A percentile compares a stretch with the other conserved stretches of the same genome.
These are phyloP conservation scores for Nudaria mundana DNA, from an alignment of 2,888 invertebrate species.

Conservation along the genomic window DNA sequence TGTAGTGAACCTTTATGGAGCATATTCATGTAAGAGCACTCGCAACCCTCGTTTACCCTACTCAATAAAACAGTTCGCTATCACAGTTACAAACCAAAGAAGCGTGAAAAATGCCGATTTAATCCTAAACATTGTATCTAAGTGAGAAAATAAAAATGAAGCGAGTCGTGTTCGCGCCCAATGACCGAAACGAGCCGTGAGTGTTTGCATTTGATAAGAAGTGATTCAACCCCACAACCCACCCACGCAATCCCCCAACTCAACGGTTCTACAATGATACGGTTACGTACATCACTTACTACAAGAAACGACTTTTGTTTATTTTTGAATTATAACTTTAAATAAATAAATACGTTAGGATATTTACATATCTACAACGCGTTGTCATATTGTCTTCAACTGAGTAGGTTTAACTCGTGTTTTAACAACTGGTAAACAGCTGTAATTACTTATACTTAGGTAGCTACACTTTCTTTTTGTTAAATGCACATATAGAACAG, in stretches of 20 bases:
- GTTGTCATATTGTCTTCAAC: too few relatives aligned
- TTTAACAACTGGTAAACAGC: too few relatives aligned
- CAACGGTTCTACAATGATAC: constrained; percentile 40
- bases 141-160: constrained; percentile 70
- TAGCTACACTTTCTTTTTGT: too few relatives aligned
- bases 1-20: constrained; percentile 12
- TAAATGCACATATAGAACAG: too few relatives aligned
- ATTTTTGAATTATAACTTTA: constrained; percentile 12
- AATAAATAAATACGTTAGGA: too few relatives aligned
- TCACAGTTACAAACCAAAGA: constrained; percentile 37
- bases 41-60: constrained; percentile 24
- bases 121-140: constrained; percentile 45
- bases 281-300: constrained; percentile 29
- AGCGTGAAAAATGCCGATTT: constrained; percentile 46
- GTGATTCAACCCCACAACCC: constrained; percentile 32
- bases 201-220: constrained; percentile 78
- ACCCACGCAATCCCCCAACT: constrained; percentile 18
- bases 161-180: constrained; percentile 56
- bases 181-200: constrained; percentile 70
- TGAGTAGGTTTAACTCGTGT: too few relatives aligned
- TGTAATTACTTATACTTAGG: too few relatives aligned
- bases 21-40: constrained; percentile 20
- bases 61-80: constrained; percentile 35
- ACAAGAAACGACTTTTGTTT: constrained; percentile 25
- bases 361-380: too few relatives aligned